Conservation (phyloP, 1,140 invertebrate species). For the Phymorhynchus buccinoides region DNA sequence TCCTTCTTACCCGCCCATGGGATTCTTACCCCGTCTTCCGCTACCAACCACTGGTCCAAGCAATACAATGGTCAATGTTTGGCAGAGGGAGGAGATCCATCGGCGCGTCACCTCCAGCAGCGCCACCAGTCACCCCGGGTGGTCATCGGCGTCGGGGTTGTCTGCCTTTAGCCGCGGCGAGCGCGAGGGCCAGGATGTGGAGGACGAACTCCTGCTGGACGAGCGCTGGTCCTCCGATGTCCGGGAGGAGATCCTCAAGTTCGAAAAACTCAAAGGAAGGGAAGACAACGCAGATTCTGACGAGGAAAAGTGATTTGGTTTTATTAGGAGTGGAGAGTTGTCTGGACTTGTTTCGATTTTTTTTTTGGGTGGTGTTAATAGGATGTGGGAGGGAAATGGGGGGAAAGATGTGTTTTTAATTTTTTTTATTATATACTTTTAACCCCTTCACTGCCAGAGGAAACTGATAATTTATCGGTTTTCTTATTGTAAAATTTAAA, state of each 20-base stretch:
- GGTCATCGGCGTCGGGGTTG: not conserved
- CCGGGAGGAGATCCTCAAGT: slow-evolving; percentile 23
- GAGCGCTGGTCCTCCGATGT: not conserved
- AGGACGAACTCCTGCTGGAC: slow-evolving; percentile 26
- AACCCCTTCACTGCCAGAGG: too few species aligned
- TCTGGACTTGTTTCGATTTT: not conserved
- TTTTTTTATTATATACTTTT: not conserved
- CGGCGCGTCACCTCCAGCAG: not conserved
- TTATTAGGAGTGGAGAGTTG: too few species aligned
- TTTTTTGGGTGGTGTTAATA: not conserved
- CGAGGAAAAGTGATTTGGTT: not conserved
- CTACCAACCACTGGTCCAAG: not conserved
- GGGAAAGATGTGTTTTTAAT: not conserved
- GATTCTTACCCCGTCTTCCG: not conserved
- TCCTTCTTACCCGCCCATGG: too few species aligned
- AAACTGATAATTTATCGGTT: not conserved
- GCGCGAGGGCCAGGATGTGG: not conserved
- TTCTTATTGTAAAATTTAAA: not conserved
- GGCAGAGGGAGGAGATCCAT: slow-evolving; percentile 27
- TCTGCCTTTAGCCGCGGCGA: not conserved
- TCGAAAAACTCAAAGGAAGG: slow-evolving; percentile 23
- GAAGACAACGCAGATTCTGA: slow-evolving; percentile 24
- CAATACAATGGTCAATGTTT: not conserved
- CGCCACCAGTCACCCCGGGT: not conserved
- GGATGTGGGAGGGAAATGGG: not conserved